phyloP scores from a whole-genome alignment of 2,113 vertebrate species.

The Hippoglossus stenolepis region DNA sequence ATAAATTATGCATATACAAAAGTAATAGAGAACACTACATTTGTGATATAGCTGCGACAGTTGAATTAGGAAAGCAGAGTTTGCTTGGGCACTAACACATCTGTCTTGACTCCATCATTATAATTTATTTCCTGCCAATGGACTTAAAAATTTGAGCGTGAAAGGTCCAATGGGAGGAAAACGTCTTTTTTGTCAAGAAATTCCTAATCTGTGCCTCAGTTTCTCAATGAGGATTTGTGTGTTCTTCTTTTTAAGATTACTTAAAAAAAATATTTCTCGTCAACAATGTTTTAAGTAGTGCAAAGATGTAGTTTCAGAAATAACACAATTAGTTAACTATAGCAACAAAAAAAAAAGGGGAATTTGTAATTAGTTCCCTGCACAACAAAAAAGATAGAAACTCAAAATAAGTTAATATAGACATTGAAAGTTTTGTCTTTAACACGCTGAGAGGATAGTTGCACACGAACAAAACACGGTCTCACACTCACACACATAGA shows the following conservation, averaged over 20 bases:
- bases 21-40: slow-evolving; percentile 44
- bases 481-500: slow-evolving; percentile 13
- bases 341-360: slow-evolving; percentile 37
- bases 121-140: background rate
- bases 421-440: slow-evolving; percentile 48
- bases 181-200: background rate
- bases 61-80: slow-evolving; percentile 40
- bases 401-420: slow-evolving; percentile 73
- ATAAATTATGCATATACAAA: slow-evolving; percentile 75
- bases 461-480: slow-evolving; percentile 13
- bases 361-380: slow-evolving; percentile 44
- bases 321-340: slow-evolving; percentile 66
- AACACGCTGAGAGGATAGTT: slow-evolving; percentile 35
- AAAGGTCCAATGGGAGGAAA: no score
- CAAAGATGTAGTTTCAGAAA: slow-evolving; percentile 75
- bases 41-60: slow-evolving; percentile 52
- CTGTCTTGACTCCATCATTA: background rate
- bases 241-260: slow-evolving; percentile 33
- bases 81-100: slow-evolving; percentile 35
- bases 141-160: background rate
- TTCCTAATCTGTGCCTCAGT: background rate
- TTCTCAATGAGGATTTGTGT: slow-evolving; percentile 7
- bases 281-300: slow-evolving; percentile 75
- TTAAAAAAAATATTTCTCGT: slow-evolving; percentile 59
- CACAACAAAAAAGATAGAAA: slow-evolving; percentile 34